Conservation (phyloP, 2,888 invertebrate species). For the Lucinisca nassula region DNA sequence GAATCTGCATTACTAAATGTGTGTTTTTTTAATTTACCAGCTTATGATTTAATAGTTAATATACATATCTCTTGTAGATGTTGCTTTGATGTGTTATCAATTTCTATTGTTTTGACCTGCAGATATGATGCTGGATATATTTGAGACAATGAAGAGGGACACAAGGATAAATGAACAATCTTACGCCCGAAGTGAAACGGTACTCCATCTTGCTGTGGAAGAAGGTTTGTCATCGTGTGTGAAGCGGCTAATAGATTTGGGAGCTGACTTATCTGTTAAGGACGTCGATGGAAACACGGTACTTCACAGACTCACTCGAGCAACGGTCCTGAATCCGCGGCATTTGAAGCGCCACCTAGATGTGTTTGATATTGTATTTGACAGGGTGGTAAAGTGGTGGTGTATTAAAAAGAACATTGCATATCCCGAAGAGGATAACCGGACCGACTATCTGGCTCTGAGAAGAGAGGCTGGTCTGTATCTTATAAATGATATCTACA, state of each 20-base stretch:
- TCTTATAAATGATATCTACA: conserved; percentile 78
- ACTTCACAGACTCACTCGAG: conserved; percentile 79
- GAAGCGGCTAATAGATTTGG: conserved; percentile 66
- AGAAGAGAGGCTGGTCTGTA: conserved; percentile 75
- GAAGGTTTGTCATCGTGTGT: conserved; percentile 72
- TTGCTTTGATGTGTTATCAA: neutral
- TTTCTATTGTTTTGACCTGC: neutral
- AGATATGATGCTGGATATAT: conserved; percentile 81
- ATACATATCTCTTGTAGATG: too few relatives aligned
- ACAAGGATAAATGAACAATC: conserved; percentile 81
- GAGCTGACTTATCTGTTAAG: conserved; percentile 73
- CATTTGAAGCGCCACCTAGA: conserved; percentile 66
- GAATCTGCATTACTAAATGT: too few relatives aligned
- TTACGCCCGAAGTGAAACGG: conserved; percentile 70
- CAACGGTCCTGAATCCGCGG: conserved; percentile 66
- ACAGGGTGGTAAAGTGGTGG: conserved; percentile 82
- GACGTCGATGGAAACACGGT: conserved; percentile 82
- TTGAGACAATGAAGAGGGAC: conserved; percentile 80
- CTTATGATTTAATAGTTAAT: too few relatives aligned
- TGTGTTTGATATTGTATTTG: conserved; percentile 72
- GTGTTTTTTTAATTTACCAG: too few relatives aligned
- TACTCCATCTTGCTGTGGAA: conserved; percentile 78
- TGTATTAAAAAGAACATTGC: conserved; percentile 76
- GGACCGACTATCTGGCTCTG: conserved; percentile 50
- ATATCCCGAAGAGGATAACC: conserved; percentile 77